Conservation (phyloP, 2,113 vertebrate genomes). For the Pituophis catenifer region DNA sequence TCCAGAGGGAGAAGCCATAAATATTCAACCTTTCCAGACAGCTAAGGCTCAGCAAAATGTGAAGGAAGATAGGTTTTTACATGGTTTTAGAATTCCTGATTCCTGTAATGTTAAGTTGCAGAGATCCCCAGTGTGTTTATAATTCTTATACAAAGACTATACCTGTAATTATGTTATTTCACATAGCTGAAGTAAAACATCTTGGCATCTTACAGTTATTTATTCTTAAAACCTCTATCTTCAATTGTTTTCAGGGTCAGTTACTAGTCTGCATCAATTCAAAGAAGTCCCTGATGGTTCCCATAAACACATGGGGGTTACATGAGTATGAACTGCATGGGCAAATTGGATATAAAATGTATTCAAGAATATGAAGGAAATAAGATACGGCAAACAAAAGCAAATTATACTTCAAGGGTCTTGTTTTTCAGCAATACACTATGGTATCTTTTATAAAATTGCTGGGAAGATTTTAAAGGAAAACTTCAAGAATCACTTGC, state of each 20-base stretch:
- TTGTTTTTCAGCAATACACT: neutral
- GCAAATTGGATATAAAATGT: neutral
- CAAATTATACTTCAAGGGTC: neutral
- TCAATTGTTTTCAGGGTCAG: neutral
- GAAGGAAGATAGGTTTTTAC: constrained; percentile 5
- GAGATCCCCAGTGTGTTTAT: neutral
- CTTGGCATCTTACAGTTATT: neutral
- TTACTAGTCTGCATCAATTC: neutral
- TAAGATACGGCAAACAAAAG: neutral
- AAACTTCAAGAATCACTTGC: neutral
- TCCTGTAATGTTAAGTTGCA: neutral
- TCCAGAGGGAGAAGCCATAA: constrained; percentile 31
- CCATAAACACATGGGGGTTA: neutral
- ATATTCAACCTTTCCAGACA: neutral
- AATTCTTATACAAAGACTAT: constrained; percentile 13
- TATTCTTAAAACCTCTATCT: neutral
- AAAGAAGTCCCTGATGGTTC: neutral
- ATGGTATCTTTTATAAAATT: neutral
- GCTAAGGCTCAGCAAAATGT: neutral
- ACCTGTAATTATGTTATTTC: neutral
- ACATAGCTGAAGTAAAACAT: constrained; percentile 9
- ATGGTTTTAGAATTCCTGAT: constrained; percentile 29
- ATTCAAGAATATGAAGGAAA: neutral
- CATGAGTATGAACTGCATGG: neutral
- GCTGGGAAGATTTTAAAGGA: neutral